A percentile compares a stretch with the other conserved stretches of the same genome.
These are phyloP conservation scores for Cryptocheilus praepositus DNA, from an alignment of 2,888 invertebrate species.

Conservation along the genomic window DNA sequence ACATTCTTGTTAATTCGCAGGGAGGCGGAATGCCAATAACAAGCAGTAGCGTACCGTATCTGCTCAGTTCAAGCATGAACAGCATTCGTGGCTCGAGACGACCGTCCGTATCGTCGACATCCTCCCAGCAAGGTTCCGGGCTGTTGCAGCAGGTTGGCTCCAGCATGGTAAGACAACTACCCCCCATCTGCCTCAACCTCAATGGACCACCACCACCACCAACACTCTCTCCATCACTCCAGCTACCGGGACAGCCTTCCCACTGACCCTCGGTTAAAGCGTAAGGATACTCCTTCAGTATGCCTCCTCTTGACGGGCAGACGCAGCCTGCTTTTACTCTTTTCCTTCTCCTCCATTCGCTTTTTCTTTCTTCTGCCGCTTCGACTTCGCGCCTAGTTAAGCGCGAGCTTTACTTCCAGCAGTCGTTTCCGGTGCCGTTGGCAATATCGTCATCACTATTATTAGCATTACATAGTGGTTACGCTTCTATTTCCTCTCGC, in stretches of 20 bases:
- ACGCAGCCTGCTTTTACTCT: slow-evolving; percentile 8
- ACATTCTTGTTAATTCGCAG: slow-evolving; percentile 74
- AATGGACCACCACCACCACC: slow-evolving; percentile 78
- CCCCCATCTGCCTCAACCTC: slow-evolving; percentile 80
- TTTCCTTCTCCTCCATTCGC: slow-evolving; percentile 34
- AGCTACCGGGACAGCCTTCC: slow-evolving; percentile 77
- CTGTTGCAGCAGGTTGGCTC: slow-evolving; percentile 92
- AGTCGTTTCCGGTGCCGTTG: neutral
- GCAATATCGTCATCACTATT: neutral
- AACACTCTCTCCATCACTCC: slow-evolving; percentile 74
- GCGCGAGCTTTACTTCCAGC: slow-evolving; percentile 4
- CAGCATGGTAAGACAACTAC: slow-evolving; percentile 94
- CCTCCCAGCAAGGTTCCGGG: slow-evolving; percentile 82
- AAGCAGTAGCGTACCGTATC: slow-evolving; percentile 90
- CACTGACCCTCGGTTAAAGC: slow-evolving; percentile 76
- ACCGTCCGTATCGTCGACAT: slow-evolving; percentile 83
- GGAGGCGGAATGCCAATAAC: slow-evolving; percentile 94
- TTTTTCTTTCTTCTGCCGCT: slow-evolving; percentile 15
- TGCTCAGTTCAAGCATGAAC: slow-evolving; percentile 87
- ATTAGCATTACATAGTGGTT: neutral
- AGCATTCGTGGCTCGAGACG: slow-evolving; percentile 84
- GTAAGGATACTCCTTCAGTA: slow-evolving; percentile 72
- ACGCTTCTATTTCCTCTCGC: neutral
- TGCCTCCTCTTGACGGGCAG: slow-evolving; percentile 59
- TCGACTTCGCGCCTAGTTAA: slow-evolving; percentile 36